These are phyloP conservation scores for Catostylus mosaicus DNA, from an alignment of 30 jellyfish, hydroid and myxozoan species.

Conservation along the genomic window DNA sequence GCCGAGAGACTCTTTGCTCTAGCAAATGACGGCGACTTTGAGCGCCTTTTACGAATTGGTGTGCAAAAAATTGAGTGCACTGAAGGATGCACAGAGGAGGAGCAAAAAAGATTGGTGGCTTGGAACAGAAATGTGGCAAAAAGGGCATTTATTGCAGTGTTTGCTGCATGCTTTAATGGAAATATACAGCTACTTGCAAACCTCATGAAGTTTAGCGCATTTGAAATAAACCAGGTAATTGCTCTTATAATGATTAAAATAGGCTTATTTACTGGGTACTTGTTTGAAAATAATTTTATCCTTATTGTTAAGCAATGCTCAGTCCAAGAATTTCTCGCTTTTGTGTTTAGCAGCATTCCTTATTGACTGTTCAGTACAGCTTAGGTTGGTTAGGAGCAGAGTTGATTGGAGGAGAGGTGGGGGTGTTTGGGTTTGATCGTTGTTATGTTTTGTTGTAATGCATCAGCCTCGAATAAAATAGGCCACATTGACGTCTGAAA, in stretches of 20 bases:
- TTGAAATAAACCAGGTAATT: conserved; percentile 29
- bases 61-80: conserved; percentile 31
- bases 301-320: not conserved
- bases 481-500: no score
- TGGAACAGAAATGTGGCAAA: conserved; percentile 46
- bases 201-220: conserved; percentile 39
- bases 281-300: no score
- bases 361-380: no score
- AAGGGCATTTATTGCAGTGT: conserved; percentile 56
- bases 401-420: no score
- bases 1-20: conserved; percentile 23
- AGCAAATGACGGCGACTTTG: conserved; percentile 30
- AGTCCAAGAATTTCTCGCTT: not conserved
- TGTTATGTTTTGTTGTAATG: no score
- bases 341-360: no score
- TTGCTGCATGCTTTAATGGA: conserved; percentile 57
- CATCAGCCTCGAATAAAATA: no score
- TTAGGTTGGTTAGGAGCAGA: no score
- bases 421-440: no score
- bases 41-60: conserved; percentile 41
- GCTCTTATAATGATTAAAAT: no score
- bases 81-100: conserved; percentile 36
- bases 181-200: conserved; percentile 29
- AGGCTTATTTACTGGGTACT: no score
- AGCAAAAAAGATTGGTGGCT: conserved; percentile 12